Conservation (phyloP, 2,797 vertebrate species). For the Hydrophis major region DNA sequence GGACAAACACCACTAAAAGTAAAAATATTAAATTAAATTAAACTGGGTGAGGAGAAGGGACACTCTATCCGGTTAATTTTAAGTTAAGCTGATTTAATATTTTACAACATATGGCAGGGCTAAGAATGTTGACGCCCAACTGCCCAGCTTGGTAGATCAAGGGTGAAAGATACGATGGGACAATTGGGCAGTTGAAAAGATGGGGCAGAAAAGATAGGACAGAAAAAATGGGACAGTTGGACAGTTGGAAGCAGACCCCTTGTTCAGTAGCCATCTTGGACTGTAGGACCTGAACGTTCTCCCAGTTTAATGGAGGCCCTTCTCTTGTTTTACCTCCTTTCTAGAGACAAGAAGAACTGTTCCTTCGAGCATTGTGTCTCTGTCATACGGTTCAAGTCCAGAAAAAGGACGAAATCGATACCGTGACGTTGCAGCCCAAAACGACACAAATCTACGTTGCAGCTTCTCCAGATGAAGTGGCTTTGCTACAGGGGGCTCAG, state of each 20-base stretch:
- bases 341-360: conserved; percentile 90
- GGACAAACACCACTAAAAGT: no score
- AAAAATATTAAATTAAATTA: no score
- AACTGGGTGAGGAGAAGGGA: not conserved
- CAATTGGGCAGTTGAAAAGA: not conserved
- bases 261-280: fast-evolving
- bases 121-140: no score
- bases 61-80: not conserved
- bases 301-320: not conserved
- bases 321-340: not conserved
- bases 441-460: conserved; percentile 81
- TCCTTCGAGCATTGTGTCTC: conserved; percentile 91
- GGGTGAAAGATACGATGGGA: not conserved
- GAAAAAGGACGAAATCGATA: conserved; percentile 74
- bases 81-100: not conserved
- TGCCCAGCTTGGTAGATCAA: not conserved
- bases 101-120: no score
- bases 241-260: not conserved
- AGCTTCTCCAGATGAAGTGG: conserved; percentile 94
- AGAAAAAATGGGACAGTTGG: no score
- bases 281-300: fast-evolving
- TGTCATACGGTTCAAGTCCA: conserved; percentile 97
- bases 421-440: conserved; percentile 40
- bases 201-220: no score
- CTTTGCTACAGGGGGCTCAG: conserved; percentile 92